Conservation (phyloP, 2,113 vertebrate genomes). For the Thalassarche chlororhynchos region DNA sequence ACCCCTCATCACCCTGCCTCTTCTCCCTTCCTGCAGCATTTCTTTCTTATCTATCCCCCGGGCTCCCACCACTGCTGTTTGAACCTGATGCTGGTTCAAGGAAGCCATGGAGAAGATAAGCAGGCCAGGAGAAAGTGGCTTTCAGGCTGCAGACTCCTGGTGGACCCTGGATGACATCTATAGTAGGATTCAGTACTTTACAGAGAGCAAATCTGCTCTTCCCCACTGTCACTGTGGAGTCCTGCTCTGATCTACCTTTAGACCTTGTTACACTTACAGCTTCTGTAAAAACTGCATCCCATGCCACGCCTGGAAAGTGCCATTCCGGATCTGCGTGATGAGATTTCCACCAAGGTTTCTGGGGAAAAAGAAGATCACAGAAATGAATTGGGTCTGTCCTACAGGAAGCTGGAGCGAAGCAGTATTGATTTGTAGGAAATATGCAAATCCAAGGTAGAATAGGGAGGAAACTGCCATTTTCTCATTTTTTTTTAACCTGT, state of each 20-base stretch:
- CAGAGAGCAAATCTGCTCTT: not conserved
- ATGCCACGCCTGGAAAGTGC: slow-evolving; percentile 66
- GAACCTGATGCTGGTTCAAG: not conserved
- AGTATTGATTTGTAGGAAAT: not conserved
- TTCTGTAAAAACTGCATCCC: slow-evolving; percentile 59
- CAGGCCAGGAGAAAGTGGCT: not conserved
- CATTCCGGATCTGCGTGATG: not conserved
- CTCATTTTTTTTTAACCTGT: not conserved
- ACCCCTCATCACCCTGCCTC: not conserved
- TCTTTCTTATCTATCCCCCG: not conserved
- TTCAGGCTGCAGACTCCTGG: not conserved
- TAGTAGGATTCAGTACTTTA: not conserved
- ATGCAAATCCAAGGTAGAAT: not conserved
- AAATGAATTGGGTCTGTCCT: not conserved
- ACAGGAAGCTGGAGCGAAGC: not conserved
- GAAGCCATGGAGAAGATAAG: not conserved
- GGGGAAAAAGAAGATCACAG: not conserved
- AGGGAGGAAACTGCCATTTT: not conserved
- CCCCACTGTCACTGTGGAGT: too few species aligned
- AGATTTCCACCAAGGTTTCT: slow-evolving; percentile 63
- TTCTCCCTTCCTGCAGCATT: not conserved
- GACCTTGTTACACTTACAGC: slow-evolving; percentile 47
- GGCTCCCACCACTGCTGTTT: not conserved
- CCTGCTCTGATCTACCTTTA: not conserved
- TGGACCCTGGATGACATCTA: not conserved